phyloP scores from a whole-genome alignment of 1,140 invertebrate species.

The Nasonia giraulti region DNA sequence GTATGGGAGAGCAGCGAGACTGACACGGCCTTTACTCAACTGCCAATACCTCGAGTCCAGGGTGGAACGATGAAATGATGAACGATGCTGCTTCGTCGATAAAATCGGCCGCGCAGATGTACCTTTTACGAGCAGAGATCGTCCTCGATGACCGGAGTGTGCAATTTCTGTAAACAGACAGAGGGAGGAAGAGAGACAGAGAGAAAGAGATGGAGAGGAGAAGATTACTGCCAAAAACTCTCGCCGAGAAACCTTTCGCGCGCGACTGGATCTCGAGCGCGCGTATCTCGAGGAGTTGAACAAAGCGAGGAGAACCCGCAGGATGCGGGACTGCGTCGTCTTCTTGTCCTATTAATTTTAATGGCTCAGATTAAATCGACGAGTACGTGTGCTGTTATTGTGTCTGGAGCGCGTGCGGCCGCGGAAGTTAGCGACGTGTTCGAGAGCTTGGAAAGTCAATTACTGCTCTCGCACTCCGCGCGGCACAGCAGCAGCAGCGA shows the following conservation, averaged over 20 bases:
- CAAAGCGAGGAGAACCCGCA: neutral
- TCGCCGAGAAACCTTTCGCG: too few relatives aligned
- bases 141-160: neutral
- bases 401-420: neutral
- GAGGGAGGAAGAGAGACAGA: too few relatives aligned
- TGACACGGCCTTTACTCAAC: constrained; percentile 66
- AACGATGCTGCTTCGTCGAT: too few relatives aligned
- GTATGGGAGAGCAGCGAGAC: constrained; percentile 22
- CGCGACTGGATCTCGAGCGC: too few relatives aligned
- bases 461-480: neutral
- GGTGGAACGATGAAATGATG: constrained; percentile 8
- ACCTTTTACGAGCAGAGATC: constrained; percentile 11
- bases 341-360: constrained; percentile 38
- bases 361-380: constrained; percentile 23
- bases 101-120: constrained; percentile 3
- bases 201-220: too few relatives aligned
- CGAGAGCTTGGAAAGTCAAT: constrained; percentile 27
- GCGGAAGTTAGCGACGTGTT: constrained; percentile 9
- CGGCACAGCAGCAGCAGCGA: neutral
- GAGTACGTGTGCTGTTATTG: neutral
- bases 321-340: neutral
- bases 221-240: too few relatives aligned
- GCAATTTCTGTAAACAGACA: too few relatives aligned
- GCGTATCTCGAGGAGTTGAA: too few relatives aligned
- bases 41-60: constrained; percentile 67